These are phyloP conservation scores for Catamblyrhynchus diadema DNA, from an alignment of 2,797 vertebrate species.

Conservation along the genomic window DNA sequence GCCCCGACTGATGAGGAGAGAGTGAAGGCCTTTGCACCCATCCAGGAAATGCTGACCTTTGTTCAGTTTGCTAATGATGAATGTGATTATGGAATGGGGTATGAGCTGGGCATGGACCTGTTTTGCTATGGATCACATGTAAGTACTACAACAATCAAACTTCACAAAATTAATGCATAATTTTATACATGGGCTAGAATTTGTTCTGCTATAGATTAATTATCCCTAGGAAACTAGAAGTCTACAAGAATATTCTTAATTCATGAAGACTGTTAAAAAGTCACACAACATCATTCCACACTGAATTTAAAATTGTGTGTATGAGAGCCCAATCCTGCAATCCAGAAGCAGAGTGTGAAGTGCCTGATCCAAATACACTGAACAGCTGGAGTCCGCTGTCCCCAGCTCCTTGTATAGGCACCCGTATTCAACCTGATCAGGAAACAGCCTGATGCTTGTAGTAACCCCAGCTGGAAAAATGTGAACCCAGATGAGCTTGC, in stretches of 20 bases:
- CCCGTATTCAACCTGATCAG: accelerated
- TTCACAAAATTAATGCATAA: neutral
- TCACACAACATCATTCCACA: accelerated
- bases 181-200: neutral
- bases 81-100: slow-evolving; percentile 98
- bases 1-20: slow-evolving; percentile 86
- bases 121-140: slow-evolving; percentile 96
- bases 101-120: slow-evolving; percentile 92
- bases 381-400: neutral
- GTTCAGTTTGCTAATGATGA: slow-evolving; percentile 98
- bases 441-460: neutral
- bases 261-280: neutral
- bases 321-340: neutral
- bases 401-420: neutral
- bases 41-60: slow-evolving; percentile 94
- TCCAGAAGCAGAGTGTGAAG: neutral
- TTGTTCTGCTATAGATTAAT: neutral
- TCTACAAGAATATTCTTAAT: neutral
- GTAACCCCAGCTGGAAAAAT: neutral
- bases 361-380: neutral
- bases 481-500: neutral
- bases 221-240: neutral
- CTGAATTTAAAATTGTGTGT: neutral
- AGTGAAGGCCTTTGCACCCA: slow-evolving; percentile 90
- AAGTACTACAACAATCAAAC: slow-evolving; percentile 61